Percentiles rank a stretch among this genome's conserved stretches.
Conservation (phyloP, 2,888 invertebrate genomes). For the Xanthia icteritia region DNA sequence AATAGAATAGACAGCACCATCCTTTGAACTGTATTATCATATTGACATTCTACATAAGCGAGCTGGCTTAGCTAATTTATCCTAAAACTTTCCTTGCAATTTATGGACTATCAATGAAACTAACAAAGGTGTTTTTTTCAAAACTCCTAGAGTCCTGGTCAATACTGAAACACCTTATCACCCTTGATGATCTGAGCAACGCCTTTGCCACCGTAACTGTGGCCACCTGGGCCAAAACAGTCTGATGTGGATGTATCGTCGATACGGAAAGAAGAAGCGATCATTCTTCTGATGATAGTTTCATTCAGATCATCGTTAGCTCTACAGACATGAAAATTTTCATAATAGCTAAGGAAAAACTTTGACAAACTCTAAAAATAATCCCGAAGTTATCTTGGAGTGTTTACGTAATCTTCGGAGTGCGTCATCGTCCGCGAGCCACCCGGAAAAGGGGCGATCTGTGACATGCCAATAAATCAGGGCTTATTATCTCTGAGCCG, state of each 20-base stretch:
- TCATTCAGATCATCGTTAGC: neutral
- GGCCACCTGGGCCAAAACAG: no score
- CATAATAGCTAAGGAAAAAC: slow-evolving; percentile 15
- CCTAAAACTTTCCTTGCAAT: neutral
- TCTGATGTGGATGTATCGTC: no score
- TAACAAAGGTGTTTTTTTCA: neutral
- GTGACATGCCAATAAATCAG: slow-evolving; percentile 73
- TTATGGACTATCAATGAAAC: neutral
- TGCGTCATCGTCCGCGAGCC: slow-evolving; percentile 64
- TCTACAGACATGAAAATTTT: neutral
- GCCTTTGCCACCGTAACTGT: no score
- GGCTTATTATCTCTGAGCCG: slow-evolving; percentile 71
- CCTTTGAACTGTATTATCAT: neutral
- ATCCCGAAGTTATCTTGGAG: slow-evolving; percentile 24
- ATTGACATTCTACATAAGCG: neutral
- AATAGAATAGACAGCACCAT: neutral
- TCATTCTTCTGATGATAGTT: neutral
- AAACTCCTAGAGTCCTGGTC: neutral
- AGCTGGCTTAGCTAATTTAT: neutral
- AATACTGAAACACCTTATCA: neutral
- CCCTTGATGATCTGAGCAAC: no score
- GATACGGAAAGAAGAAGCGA: no score
- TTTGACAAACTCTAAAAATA: slow-evolving; percentile 40
- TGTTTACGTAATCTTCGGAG: slow-evolving; percentile 61
- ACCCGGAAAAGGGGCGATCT: slow-evolving; percentile 69